A percentile compares a stretch with the other conserved stretches of the same genome.
These are phyloP conservation scores for Coremacera marginata DNA, from an alignment of 2,888 invertebrate species.

Conservation along the genomic window DNA sequence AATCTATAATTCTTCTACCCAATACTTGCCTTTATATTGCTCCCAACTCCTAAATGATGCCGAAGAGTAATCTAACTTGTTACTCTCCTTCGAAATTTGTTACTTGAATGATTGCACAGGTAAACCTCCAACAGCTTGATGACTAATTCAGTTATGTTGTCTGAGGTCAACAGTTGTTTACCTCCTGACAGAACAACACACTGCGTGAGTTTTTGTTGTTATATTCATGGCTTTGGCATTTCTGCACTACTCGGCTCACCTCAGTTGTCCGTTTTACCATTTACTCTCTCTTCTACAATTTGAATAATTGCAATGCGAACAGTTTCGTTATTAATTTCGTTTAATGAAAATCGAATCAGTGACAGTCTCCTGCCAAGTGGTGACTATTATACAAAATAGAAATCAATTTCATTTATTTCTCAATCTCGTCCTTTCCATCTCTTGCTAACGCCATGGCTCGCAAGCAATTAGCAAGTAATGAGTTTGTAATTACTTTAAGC, in stretches of 20 bases:
- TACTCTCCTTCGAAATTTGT: background rate
- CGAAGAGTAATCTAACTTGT: background rate
- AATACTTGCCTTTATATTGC: background rate
- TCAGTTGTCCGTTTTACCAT: background rate
- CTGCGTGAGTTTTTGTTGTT: background rate
- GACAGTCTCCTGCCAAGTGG: slow-evolving; percentile 4
- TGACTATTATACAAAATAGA: background rate
- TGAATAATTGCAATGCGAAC: slow-evolving; percentile 38
- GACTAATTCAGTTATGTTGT: background rate
- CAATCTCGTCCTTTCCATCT: background rate
- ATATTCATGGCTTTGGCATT: background rate
- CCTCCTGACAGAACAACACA: background rate
- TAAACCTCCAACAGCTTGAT: background rate
- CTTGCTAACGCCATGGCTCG: background rate
- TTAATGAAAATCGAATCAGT: slow-evolving; percentile 42
- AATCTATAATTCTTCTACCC: background rate
- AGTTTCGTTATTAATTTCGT: slow-evolving; percentile 49
- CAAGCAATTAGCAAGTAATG: slow-evolving; percentile 32
- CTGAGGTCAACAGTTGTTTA: slow-evolving; percentile 9
- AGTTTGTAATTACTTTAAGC: slow-evolving; percentile 20
- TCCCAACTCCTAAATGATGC: background rate
- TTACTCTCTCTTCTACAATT: slow-evolving; percentile 7
- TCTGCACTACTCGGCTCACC: background rate
- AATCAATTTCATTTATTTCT: slow-evolving; percentile 23
- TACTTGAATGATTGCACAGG: too few relatives aligned